These are phyloP conservation scores for Artemisiospiza belli DNA, from an alignment of 2,113 vertebrate species.

Conservation along the genomic window DNA sequence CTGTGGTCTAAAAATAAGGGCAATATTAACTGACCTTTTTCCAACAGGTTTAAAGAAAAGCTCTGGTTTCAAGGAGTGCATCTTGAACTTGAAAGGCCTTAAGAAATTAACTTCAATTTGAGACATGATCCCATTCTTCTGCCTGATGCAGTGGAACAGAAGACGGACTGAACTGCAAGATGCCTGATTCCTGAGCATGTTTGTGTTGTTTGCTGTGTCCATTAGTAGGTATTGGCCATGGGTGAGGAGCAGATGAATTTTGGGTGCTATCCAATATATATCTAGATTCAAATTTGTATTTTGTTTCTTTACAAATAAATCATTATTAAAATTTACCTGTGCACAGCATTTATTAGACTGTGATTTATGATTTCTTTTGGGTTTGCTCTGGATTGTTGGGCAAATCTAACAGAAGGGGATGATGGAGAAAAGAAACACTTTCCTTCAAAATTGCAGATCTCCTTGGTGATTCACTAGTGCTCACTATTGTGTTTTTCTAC, in stretches of 20 bases:
- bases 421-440: not conserved
- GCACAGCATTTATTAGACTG: not conserved
- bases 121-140: not conserved
- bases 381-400: not conserved
- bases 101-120: not conserved
- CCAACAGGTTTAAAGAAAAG: conserved; percentile 42
- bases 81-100: not conserved
- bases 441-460: not conserved
- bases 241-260: not conserved
- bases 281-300: not conserved
- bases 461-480: not conserved
- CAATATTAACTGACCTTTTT: not conserved
- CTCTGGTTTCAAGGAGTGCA: not conserved
- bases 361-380: not conserved
- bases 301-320: not conserved
- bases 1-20: not conserved
- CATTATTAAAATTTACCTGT: not conserved
- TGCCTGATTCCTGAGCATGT: not conserved
- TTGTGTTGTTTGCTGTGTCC: not conserved
- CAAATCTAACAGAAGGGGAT: not conserved
- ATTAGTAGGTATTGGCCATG: not conserved
- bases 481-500: not conserved
- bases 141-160: not conserved
- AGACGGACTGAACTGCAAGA: not conserved
- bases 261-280: not conserved